These are phyloP conservation scores for Cranoglanis bouderius DNA, from an alignment of 2,113 vertebrate genomes.

Conservation along the genomic window DNA sequence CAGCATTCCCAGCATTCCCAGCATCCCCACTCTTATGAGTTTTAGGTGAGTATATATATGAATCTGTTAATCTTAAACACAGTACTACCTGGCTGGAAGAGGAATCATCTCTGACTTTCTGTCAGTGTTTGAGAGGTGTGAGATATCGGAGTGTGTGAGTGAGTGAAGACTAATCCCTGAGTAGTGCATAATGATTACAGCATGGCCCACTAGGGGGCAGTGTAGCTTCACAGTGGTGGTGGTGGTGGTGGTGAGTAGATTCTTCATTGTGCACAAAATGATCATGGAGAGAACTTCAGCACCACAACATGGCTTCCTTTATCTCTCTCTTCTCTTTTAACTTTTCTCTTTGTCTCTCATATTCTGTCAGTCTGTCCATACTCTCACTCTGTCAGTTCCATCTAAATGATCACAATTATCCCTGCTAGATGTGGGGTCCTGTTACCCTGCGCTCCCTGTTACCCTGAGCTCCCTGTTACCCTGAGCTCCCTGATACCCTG, in stretches of 20 bases:
- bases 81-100: not conserved
- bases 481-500: not conserved
- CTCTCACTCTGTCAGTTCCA: conserved; percentile 11
- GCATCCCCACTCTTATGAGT: not conserved
- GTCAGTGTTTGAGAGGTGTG: not conserved
- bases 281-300: not conserved
- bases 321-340: conserved; percentile 6
- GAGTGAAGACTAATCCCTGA: not conserved
- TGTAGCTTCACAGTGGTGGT: not conserved
- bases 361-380: not conserved
- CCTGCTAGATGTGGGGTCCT: not conserved
- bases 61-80: not conserved
- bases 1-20: not conserved
- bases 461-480: not conserved
- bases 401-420: conserved; percentile 37
- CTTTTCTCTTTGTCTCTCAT: not conserved
- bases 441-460: not conserved
- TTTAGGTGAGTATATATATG: not conserved
- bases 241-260: not conserved
- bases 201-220: conserved; percentile 43
- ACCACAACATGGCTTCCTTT: not conserved
- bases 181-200: not conserved
- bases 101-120: not conserved
- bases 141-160: not conserved
- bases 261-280: not conserved